Percentiles rank a stretch among this genome's conserved stretches.
These are phyloP conservation scores for Drosophila nr. perissopoda DNA, from an alignment of 2,888 invertebrate species.

Conservation along the genomic window DNA sequence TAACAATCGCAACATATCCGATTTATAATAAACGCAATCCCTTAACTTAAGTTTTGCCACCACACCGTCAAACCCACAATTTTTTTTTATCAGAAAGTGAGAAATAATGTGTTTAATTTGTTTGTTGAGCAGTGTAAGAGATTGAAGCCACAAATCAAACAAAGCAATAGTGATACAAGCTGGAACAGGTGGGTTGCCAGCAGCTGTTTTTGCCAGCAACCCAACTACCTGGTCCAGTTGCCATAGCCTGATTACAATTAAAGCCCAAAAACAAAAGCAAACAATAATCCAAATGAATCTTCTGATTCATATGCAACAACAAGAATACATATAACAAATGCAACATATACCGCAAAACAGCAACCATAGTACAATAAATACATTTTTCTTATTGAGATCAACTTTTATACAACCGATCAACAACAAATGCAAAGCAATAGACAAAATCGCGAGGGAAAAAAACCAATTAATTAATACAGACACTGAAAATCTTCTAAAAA, in stretches of 20 bases:
- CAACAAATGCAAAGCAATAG: slow-evolving; percentile 60
- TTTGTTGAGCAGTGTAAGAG: slow-evolving; percentile 53
- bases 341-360: slow-evolving; percentile 70
- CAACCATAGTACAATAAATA: slow-evolving; percentile 80
- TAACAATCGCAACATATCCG: slow-evolving; percentile 72
- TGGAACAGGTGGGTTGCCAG: slow-evolving; percentile 39
- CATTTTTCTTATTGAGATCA: slow-evolving; percentile 72
- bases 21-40: slow-evolving; percentile 13
- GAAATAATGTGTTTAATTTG: slow-evolving; percentile 49
- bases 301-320: slow-evolving; percentile 40
- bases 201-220: slow-evolving; percentile 22
- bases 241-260: slow-evolving; percentile 71
- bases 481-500: slow-evolving; percentile 7
- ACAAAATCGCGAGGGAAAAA: slow-evolving; percentile 42
- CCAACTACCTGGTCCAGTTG: slow-evolving; percentile 45
- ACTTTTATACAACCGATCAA: slow-evolving; percentile 72
- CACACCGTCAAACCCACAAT: slow-evolving; percentile 13
- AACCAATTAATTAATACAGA: slow-evolving; percentile 10
- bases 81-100: slow-evolving; percentile 75
- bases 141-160: slow-evolving; percentile 69
- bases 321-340: slow-evolving; percentile 65
- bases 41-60: slow-evolving; percentile 25
- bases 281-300: slow-evolving; percentile 55
- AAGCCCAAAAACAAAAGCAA: slow-evolving; percentile 23
- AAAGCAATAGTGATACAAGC: slow-evolving; percentile 75